Evolutionary conservation across 92 coral and sea anemone species (phyloP).

Genomic region (Desmophyllum pertusum): DNA sequence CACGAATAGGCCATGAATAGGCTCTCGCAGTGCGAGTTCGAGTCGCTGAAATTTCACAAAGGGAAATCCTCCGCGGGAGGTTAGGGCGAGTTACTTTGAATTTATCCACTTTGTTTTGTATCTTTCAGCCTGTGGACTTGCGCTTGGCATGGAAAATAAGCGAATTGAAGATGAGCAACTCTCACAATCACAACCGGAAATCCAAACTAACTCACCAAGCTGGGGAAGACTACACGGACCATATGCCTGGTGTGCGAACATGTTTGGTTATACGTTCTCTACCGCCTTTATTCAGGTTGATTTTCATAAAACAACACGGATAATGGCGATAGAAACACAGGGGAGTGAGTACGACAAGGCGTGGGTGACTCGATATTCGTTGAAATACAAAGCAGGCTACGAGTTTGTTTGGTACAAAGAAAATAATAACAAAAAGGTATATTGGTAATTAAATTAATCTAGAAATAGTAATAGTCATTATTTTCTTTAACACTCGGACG

Average conservation of each 20-base stretch:
- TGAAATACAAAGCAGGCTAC: not conserved
- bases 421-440: too few species aligned
- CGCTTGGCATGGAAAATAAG: not conserved
- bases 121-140: not conserved
- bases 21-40: too few species aligned
- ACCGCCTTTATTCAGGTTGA: not conserved
- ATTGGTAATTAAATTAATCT: too few species aligned
- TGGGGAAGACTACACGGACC: not conserved
- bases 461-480: too few species aligned
- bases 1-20: too few species aligned
- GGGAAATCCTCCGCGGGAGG: too few species aligned
- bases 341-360: not conserved
- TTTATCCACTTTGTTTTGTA: not conserved
- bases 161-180: not conserved
- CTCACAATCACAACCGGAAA: not conserved
- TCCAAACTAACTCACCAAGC: not conserved
- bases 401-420: not conserved
- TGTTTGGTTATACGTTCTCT: too few species aligned
- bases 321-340: not conserved
- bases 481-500: too few species aligned
- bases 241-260: conserved; percentile 2
- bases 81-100: too few species aligned
- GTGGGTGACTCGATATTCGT: not conserved
- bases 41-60: too few species aligned
- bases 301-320: not conserved